Evolutionary conservation across 2,113 vertebrate species (phyloP).

Genomic region (Lagopus muta): DNA sequence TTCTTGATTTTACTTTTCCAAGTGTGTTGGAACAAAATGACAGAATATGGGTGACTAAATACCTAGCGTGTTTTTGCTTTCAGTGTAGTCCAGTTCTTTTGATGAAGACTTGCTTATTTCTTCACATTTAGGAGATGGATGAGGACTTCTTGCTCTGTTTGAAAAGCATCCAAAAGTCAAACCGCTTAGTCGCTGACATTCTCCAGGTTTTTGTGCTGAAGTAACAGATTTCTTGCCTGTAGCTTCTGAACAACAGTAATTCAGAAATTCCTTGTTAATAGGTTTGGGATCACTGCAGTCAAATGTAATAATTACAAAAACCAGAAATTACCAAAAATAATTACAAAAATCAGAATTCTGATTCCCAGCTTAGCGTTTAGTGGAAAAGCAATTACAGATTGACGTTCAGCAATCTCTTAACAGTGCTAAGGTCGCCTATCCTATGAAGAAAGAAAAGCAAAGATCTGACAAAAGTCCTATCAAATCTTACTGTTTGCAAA

Average conservation of each 20-base stretch:
- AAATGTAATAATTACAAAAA: not conserved
- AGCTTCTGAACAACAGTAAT: slow-evolving; percentile 76
- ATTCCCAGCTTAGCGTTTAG: not conserved
- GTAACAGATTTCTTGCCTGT: slow-evolving; percentile 77
- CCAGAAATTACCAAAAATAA: not conserved
- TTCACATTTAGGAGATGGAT: slow-evolving; percentile 81
- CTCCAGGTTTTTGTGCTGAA: slow-evolving; percentile 76
- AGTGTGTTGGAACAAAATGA: not conserved
- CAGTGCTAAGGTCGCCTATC: not conserved
- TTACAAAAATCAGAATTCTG: not conserved
- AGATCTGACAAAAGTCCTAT: not conserved
- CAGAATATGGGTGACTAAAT: not conserved
- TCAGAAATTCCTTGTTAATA: slow-evolving; percentile 29
- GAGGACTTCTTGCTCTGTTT: slow-evolving; percentile 88
- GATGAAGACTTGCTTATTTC: slow-evolving; percentile 76
- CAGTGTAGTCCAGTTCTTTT: slow-evolving; percentile 57
- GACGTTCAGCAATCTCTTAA: not conserved
- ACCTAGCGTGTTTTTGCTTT: slow-evolving; percentile 70
- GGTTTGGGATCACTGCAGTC: not conserved
- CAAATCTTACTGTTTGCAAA: not conserved
- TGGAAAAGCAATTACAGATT: not conserved
- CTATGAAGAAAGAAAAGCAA: not conserved
- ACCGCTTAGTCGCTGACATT: slow-evolving; percentile 91
- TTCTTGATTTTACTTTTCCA: not conserved
- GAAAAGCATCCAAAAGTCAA: slow-evolving; percentile 95